Evolutionary conservation across 2,888 invertebrate species (phyloP), one percentile per base, ranked within the genome.

Genomic region (Drosophila atroscutellata): DNA sequence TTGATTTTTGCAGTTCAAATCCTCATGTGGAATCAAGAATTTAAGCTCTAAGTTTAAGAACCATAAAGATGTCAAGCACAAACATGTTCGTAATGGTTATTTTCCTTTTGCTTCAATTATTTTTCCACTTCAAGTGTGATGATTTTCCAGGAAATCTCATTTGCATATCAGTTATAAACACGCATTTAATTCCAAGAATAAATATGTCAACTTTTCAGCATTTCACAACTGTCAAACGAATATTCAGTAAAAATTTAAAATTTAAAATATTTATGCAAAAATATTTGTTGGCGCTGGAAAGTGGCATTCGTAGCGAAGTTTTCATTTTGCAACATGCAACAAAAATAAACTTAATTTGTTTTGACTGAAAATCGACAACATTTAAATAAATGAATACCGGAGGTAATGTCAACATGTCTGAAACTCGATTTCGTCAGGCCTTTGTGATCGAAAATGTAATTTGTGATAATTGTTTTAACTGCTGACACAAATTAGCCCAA

Each of bases 401-500:
- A 24, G 7, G 15, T 45, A 8, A 24, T 24, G 15, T 9, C 15
- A 2, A 20, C 20, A 42, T 42, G 42, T 13, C 20, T 20, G 42
- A 42, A 42, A 42, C 42, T 42, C 42, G 42, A 20, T 42, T 15
- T 24, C 7, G 4, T 24, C 45, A 24, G 9, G 24, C 15, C 3
- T 15, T 45, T 45, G 45, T 45, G 8, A 45, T 26, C 1, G 15
- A 45, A 45, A 45, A 15, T 24, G 45, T 45, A 24, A 24, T 45
- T 45, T 24, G 45, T 45, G 45, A 45, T 45, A 45, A 45, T 45
- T 36, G 13, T 34, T 39, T 69, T 6, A 61, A n/a, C 24, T 34
- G 26, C 39, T 2, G 54, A 36, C 37, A 71, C 51, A 45, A 57
- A 61, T 60, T 47, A 51, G 54, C 34, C 54, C 24, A 42, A n/a